phyloP scores from a whole-genome alignment of 2,113 vertebrate species.

The Malaclemys terrapin region DNA sequence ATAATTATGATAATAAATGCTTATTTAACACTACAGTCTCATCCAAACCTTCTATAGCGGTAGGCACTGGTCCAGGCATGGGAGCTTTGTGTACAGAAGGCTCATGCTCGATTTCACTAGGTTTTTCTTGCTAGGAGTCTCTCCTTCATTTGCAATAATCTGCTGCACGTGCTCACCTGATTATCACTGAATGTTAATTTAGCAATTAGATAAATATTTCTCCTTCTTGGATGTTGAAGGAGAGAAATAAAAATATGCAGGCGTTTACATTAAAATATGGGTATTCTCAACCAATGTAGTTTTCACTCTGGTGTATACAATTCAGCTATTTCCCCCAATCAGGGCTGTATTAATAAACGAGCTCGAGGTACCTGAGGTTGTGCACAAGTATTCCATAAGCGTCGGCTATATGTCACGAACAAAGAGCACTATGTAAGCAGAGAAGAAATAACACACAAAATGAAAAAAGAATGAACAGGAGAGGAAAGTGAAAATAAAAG shows the following conservation, averaged over 20 bases:
- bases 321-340: background rate
- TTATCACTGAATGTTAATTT: too few relatives aligned
- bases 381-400: accelerated
- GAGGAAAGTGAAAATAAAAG: background rate
- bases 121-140: too few relatives aligned
- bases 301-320: background rate
- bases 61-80: too few relatives aligned
- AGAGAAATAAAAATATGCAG: background rate
- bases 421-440: accelerated
- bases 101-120: too few relatives aligned
- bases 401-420: background rate
- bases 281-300: background rate
- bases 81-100: too few relatives aligned
- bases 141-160: too few relatives aligned
- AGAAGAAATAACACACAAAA: background rate
- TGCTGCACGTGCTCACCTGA: too few relatives aligned
- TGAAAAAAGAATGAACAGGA: background rate
- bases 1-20: too few relatives aligned
- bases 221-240: too few relatives aligned
- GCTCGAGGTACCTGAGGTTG: background rate
- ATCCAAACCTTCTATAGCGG: too few relatives aligned
- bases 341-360: background rate
- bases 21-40: too few relatives aligned
- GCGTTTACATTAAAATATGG: background rate
- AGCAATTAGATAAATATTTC: too few relatives aligned